These are phyloP conservation scores for Cremastinae sp. DNA, from an alignment of 2,888 invertebrate species.

Conservation along the genomic window DNA sequence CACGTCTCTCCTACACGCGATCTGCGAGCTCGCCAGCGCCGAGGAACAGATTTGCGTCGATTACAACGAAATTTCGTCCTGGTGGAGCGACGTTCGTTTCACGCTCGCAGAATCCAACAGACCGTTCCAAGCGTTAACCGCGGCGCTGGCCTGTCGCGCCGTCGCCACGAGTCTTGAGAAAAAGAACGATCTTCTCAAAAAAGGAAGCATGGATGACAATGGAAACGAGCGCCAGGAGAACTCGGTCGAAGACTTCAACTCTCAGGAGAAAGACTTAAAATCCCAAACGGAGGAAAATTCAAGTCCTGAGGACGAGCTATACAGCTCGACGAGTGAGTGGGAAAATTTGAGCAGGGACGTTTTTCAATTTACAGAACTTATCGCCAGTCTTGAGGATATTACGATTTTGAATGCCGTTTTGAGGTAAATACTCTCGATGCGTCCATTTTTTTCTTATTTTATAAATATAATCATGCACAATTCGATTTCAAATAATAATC, in stretches of 20 bases:
- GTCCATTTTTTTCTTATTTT: slow-evolving; percentile 19
- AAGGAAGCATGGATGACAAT: slow-evolving; percentile 65
- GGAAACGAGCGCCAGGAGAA: slow-evolving; percentile 66
- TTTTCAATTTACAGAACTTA: slow-evolving; percentile 92
- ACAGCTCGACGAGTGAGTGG: slow-evolving; percentile 83
- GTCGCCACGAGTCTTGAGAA: slow-evolving; percentile 84
- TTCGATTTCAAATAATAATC: not conserved
- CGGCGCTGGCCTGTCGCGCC: slow-evolving; percentile 91
- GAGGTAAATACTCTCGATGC: slow-evolving; percentile 67
- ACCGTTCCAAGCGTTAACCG: slow-evolving; percentile 89
- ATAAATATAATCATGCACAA: slow-evolving; percentile 21
- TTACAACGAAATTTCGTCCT: slow-evolving; percentile 87
- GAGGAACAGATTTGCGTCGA: slow-evolving; percentile 83
- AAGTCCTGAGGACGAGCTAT: slow-evolving; percentile 82
- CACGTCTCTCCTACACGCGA: slow-evolving; percentile 84
- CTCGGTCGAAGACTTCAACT: slow-evolving; percentile 65
- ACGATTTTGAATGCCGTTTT: slow-evolving; percentile 89
- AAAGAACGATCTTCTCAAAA: slow-evolving; percentile 74
- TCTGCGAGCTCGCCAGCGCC: slow-evolving; percentile 84
- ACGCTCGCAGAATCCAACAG: slow-evolving; percentile 87
- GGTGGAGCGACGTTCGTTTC: slow-evolving; percentile 91
- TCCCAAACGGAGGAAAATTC: slow-evolving; percentile 67
- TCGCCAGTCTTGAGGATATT: slow-evolving; percentile 94
- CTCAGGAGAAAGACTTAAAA: slow-evolving; percentile 65
- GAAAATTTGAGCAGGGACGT: slow-evolving; percentile 92